Percentiles rank a stretch among this genome's conserved stretches.
phyloP scores from a whole-genome alignment of 2,888 invertebrate genomes.

The Cheilosia urbana region DNA sequence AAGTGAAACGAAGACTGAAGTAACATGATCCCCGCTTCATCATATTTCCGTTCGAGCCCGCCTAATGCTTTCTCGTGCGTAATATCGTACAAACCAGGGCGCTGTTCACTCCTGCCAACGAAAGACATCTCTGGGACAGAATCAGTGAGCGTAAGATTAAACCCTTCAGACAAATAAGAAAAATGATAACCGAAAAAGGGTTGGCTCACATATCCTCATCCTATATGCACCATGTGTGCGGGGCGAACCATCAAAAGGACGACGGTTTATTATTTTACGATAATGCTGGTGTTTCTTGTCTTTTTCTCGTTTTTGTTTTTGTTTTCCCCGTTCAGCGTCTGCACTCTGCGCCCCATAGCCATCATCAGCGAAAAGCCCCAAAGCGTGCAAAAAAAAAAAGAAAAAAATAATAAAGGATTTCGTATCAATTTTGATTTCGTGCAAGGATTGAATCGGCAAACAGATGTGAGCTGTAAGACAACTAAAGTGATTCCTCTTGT shows the following conservation, averaged over 20 bases:
- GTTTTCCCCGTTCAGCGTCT: not conserved
- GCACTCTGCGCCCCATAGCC: not conserved
- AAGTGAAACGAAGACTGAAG: conserved; percentile 59
- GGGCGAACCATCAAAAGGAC: conserved; percentile 47
- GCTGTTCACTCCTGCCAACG: conserved; percentile 45
- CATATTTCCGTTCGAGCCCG: conserved; percentile 39
- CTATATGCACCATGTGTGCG: conserved; percentile 1
- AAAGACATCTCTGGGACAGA: conserved; percentile 40
- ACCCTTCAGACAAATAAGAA: conserved; percentile 61
- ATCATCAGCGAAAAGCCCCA: conserved; percentile 30
- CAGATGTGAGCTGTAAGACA: conserved; percentile 30
- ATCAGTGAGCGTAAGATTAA: conserved; percentile 70
- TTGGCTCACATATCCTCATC: conserved; percentile 6
- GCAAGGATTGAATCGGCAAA: conserved; percentile 60
- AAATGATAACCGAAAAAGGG: conserved; percentile 45
- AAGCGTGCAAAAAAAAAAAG: conserved; percentile 14
- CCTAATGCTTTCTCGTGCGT: conserved; percentile 61
- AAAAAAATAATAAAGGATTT: conserved; percentile 34
- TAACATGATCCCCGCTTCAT: conserved; percentile 58
- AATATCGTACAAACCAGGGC: conserved; percentile 26
- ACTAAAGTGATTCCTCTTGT: conserved; percentile 22
- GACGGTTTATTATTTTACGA: conserved; percentile 60
- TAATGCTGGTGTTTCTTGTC: conserved; percentile 53
- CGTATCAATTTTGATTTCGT: conserved; percentile 61
- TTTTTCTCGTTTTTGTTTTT: not conserved